A percentile compares a stretch with the other conserved stretches of the same genome.
Conservation (phyloP, 1,140 invertebrate genomes). For the Yoshiicerus persimilis region DNA sequence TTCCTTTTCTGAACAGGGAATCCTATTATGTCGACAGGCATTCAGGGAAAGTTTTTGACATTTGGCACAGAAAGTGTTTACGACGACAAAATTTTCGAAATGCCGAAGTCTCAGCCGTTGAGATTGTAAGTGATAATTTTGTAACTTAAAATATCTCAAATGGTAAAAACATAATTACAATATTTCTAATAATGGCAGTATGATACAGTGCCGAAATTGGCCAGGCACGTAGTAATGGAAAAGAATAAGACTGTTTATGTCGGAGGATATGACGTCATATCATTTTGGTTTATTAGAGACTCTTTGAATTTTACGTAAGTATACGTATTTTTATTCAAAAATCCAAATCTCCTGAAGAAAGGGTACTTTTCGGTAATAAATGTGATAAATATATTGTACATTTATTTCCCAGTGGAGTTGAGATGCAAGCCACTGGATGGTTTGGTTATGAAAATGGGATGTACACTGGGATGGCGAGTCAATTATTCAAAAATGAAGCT, state of each 20-base stretch:
- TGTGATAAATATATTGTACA: too few species aligned
- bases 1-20: neutral
- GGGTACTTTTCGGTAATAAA: too few species aligned
- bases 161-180: too few species aligned
- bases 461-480: neutral
- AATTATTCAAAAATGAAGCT: neutral
- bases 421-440: neutral
- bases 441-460: neutral
- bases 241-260: too few species aligned
- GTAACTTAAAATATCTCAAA: too few species aligned
- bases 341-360: too few species aligned
- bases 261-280: neutral
- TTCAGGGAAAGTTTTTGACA: neutral
- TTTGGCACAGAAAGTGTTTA: neutral
- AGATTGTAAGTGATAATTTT: too few species aligned
- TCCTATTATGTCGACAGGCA: neutral
- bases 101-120: neutral
- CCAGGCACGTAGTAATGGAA: neutral
- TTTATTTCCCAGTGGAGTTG: neutral
- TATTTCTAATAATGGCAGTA: neutral
- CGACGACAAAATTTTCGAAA: neutral
- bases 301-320: neutral
- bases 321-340: too few species aligned
- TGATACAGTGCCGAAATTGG: neutral
- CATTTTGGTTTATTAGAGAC: neutral